Conservation (phyloP, 2,797 vertebrate species). For the Lemur catta region DNA sequence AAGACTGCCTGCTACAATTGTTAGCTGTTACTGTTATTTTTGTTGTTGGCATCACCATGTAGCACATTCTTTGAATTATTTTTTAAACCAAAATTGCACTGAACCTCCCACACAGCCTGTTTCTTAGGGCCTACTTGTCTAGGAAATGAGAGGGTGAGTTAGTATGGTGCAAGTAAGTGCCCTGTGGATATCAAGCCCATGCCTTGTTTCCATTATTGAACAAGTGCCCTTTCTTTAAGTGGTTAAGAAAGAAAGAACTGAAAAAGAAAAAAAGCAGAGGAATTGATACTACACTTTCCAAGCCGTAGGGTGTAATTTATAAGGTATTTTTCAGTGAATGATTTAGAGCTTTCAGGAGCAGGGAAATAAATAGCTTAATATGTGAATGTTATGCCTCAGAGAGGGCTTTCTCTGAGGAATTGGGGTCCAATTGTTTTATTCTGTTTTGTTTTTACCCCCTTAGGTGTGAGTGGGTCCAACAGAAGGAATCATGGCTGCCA, state of each 20-base stretch:
- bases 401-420: not conserved
- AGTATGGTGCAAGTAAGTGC: not conserved
- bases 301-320: not conserved
- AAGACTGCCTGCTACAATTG: not conserved
- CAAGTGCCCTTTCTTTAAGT: not conserved
- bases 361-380: not conserved
- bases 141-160: not conserved
- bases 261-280: not conserved
- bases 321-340: not conserved
- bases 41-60: not conserved
- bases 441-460: constrained; percentile 33
- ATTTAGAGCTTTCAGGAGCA: not conserved
- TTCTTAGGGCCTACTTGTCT: not conserved
- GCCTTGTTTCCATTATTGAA: not conserved
- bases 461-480: constrained; percentile 67
- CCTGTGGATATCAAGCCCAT: not conserved
- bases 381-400: not conserved
- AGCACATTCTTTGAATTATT: not conserved
- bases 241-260: not conserved
- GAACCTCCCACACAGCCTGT: not conserved
- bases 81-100: not conserved
- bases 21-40: not conserved
- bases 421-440: not conserved
- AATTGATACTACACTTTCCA: not conserved
- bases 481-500: constrained; percentile 85